These are phyloP conservation scores for Keiferia lycopersicella DNA, from an alignment of 2,888 invertebrate genomes.

Conservation along the genomic window DNA sequence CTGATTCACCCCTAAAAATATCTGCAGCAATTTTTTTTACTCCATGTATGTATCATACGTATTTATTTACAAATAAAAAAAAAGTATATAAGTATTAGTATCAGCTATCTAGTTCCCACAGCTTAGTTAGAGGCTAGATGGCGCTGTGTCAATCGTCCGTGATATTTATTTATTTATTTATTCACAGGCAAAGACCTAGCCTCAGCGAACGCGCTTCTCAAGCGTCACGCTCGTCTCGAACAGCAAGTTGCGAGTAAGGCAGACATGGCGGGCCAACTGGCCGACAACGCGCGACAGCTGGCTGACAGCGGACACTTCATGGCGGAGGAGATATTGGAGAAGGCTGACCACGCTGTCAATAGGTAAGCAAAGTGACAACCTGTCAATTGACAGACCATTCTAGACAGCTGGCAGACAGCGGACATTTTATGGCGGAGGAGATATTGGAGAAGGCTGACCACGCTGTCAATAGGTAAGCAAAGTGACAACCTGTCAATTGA, in stretches of 20 bases:
- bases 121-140: too few species aligned
- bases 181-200: conserved; percentile 95
- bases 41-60: too few species aligned
- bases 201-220: conserved; percentile 90
- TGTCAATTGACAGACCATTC: neutral
- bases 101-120: too few species aligned
- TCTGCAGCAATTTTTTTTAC: too few species aligned
- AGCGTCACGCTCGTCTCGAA: conserved; percentile 91
- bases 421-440: too few species aligned
- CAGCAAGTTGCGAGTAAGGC: conserved; percentile 91
- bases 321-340: conserved; percentile 90
- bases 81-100: too few species aligned
- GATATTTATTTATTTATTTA: too few species aligned
- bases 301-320: conserved; percentile 92
- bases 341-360: conserved; percentile 76
- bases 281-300: conserved; percentile 90
- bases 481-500: conserved; percentile 86
- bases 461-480: too few species aligned
- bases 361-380: conserved; percentile 41
- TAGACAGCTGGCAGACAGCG: neutral
- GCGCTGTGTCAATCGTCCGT: too few species aligned
- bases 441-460: too few species aligned
- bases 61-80: too few species aligned
- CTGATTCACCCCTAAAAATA: too few species aligned
- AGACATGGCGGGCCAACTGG: conserved; percentile 90